Evolutionary conservation across 2,113 vertebrate species (phyloP), one percentile per base, ranked within the genome.

Genomic region (Furnarius figulus): DNA sequence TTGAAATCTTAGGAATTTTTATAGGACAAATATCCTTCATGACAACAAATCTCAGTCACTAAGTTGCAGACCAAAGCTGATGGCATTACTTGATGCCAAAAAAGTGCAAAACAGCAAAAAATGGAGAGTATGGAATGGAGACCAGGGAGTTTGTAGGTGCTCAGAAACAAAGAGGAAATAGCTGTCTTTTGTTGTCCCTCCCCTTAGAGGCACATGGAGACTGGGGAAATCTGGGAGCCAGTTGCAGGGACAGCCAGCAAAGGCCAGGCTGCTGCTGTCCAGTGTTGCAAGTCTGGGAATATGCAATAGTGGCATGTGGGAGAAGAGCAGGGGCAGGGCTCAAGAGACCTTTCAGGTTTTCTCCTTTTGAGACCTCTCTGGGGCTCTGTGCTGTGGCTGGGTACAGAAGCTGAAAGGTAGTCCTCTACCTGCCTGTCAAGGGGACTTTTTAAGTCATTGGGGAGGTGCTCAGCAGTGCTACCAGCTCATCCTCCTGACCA

Each of bases 221-320:
- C 74, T 75, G 74, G 75, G 72, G 39, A 78, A 56, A 56, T 66
- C 65, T 65, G 33, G 40, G 44, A 58, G 30, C 6, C 5, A 23
- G 33, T 3, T 39, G 39, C 24, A 76, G 49, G 30, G 27, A 35
- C 27, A 42, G 47, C 6, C 10, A 37, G 39, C 2, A 4, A 25
- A 5, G 15, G 46, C 30, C 58, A 21, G 44, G 44, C n/a, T 78
- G 81, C 39, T 86, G 66, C 62, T 7, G 24, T 28, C n/a, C 42
- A 8, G 46, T 3, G 30, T 55, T 30, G n/a, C 55, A 12, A 6
- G 33, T 25, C 50, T 37, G 39, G 71, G n/a, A 2, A 5, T 70
- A 22, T 1, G 14, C 35, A n/a, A 2, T 5, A 20, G 28, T 4
- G 3, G 12, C 0, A 0, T 19, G n/a, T 23, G 47, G 37, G 61